Evolutionary conservation across 2,113 vertebrate species (phyloP).

Genomic region (Tylochromis polylepis): DNA sequence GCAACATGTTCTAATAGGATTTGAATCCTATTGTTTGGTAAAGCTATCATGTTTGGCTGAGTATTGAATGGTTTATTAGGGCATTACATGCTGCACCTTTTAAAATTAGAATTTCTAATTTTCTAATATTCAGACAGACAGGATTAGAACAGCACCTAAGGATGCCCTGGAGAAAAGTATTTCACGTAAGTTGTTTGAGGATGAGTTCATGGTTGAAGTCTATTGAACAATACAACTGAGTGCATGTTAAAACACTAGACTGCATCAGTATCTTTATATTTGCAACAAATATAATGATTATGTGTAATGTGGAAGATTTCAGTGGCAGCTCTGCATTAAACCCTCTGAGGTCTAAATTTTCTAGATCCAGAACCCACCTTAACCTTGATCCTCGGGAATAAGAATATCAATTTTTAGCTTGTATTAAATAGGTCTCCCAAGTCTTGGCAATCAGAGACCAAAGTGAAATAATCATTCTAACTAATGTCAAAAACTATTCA

Average conservation of each 20-base stretch:
- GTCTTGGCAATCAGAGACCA: too few species aligned
- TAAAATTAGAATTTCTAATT: neutral
- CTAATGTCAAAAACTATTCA: neutral
- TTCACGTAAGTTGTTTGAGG: neutral
- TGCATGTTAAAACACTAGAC: neutral
- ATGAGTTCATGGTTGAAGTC: neutral
- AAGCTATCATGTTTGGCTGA: conserved; percentile 11
- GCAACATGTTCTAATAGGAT: conserved; percentile 25
- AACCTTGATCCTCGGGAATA: too few species aligned
- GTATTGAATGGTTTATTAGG: neutral
- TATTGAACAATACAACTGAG: neutral
- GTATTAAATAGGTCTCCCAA: too few species aligned
- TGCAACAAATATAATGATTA: neutral
- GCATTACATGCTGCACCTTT: conserved; percentile 1
- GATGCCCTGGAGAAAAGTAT: neutral
- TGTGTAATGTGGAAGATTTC: neutral
- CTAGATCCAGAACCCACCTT: neutral
- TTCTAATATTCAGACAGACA: neutral
- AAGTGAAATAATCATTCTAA: neutral
- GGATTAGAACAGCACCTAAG: neutral
- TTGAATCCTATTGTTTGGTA: conserved; percentile 31
- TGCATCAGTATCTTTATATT: neutral
- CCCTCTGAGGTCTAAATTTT: neutral
- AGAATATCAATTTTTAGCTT: too few species aligned
- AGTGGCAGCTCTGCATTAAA: neutral